Evolutionary conservation across 2,113 vertebrate species (phyloP).

Genomic region (Vimba vimba): DNA sequence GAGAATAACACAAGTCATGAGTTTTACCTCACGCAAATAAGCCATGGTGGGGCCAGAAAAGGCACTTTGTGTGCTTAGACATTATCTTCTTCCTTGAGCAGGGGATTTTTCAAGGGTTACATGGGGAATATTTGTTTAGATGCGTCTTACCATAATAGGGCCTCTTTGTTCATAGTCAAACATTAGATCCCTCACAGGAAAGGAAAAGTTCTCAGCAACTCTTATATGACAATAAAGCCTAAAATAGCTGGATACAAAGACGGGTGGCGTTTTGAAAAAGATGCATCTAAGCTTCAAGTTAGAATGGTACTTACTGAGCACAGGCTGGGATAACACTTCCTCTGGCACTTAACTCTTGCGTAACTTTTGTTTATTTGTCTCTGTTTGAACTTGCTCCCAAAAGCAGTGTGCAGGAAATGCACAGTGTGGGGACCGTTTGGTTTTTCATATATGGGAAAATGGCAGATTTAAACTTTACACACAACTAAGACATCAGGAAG

Average conservation of each 20-base stretch:
- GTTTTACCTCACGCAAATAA: constrained; percentile 54
- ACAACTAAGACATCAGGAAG: background rate
- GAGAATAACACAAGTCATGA: constrained; percentile 73
- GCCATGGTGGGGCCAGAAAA: constrained; percentile 47
- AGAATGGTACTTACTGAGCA: constrained; percentile 23
- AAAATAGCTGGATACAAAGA: constrained; percentile 39
- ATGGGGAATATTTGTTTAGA: constrained; percentile 42
- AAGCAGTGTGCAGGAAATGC: constrained; percentile 36
- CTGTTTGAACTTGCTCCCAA: constrained; percentile 44
- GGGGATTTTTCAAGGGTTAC: constrained; percentile 17
- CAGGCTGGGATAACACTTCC: constrained; percentile 28
- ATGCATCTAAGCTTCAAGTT: constrained; percentile 35
- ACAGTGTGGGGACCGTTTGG: background rate
- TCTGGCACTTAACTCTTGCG: constrained; percentile 37
- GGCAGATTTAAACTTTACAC: constrained; percentile 2
- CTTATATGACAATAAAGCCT: constrained; percentile 34
- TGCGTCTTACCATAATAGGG: constrained; percentile 30
- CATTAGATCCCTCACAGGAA: constrained; percentile 23
- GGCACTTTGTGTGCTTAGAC: constrained; percentile 35
- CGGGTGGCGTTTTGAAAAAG: constrained; percentile 22
- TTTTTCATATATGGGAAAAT: constrained; percentile 5
- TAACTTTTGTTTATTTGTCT: constrained; percentile 41
- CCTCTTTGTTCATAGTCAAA: constrained; percentile 7
- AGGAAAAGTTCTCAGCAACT: background rate
- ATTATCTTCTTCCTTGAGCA: constrained; percentile 14